Conservation (phyloP, 2,113 vertebrate species). For the Menura novaehollandiae region DNA sequence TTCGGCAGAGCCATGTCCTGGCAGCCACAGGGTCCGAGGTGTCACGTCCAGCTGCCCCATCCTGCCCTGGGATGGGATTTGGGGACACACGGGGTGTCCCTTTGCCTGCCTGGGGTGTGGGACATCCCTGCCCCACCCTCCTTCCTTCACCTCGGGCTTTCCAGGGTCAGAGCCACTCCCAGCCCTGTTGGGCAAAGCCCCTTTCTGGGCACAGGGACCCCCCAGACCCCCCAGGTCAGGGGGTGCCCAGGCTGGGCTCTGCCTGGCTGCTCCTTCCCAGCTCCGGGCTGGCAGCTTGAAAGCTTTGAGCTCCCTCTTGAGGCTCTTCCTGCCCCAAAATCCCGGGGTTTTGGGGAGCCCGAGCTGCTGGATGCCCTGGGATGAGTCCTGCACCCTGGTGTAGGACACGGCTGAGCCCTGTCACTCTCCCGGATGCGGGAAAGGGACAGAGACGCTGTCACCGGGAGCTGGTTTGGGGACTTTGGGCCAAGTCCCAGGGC, state of each 20-base stretch:
- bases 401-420: fast-evolving
- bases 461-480: fast-evolving
- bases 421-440: fast-evolving
- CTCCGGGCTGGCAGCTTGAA: neutral
- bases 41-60: fast-evolving
- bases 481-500: neutral
- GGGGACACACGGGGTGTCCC: neutral
- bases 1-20: fast-evolving
- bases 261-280: neutral
- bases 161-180: fast-evolving
- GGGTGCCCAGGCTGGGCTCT: neutral
- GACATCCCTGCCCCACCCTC: neutral
- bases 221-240: fast-evolving
- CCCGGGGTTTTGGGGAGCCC: fast-evolving
- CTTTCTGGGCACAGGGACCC: neutral
- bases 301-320: slow-evolving; percentile 28
- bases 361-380: neutral
- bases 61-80: fast-evolving
- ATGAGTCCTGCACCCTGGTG: neutral
- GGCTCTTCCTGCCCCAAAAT: neutral
- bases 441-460: neutral
- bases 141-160: fast-evolving
- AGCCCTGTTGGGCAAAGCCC: fast-evolving
- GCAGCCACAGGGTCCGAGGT: fast-evolving
- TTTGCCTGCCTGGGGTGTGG: fast-evolving